Evolutionary conservation across 2,113 vertebrate genomes (phyloP).

Genomic region (Gopherus evgoodei): DNA sequence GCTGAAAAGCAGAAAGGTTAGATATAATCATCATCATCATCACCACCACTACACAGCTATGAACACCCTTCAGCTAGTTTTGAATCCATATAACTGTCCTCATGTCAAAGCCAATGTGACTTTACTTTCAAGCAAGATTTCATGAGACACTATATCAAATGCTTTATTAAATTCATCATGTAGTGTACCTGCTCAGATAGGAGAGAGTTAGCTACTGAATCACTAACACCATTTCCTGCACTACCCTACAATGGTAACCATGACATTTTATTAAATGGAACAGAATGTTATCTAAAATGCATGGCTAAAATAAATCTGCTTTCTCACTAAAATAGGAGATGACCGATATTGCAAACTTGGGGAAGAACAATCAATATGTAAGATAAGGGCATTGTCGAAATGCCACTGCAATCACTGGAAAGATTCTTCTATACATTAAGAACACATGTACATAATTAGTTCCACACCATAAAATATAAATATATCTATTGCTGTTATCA

Average conservation of each 20-base stretch:
- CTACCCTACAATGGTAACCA: background rate
- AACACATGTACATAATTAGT: background rate
- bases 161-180: background rate
- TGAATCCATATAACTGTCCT: background rate
- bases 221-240: background rate
- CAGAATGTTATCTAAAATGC: background rate
- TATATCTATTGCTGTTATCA: background rate
- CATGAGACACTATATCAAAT: background rate
- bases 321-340: background rate
- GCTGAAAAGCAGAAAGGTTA: background rate
- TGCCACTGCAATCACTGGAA: background rate
- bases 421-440: background rate
- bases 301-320: background rate
- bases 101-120: background rate
- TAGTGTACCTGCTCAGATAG: background rate
- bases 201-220: background rate
- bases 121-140: background rate
- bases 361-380: background rate
- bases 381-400: background rate
- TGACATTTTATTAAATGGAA: background rate
- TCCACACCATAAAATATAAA: background rate
- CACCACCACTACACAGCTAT: background rate
- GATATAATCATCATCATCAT: background rate
- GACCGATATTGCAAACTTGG: background rate
- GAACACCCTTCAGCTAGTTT: background rate